Conservation (phyloP, 2,113 vertebrate genomes). For the Lagopus leucura region DNA sequence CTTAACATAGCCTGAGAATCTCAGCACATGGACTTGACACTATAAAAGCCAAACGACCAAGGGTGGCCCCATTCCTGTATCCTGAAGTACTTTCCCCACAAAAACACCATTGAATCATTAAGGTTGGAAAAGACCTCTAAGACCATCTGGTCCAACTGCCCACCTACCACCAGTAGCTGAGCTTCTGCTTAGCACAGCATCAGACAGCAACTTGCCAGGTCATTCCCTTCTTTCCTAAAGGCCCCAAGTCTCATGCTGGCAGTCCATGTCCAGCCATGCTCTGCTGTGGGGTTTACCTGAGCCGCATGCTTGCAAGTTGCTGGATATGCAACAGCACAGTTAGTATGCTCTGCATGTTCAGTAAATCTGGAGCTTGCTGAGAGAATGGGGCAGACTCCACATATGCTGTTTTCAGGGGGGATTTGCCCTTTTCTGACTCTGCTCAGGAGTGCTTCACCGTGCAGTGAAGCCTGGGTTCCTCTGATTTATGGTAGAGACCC, state of each 20-base stretch:
- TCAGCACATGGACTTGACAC: neutral
- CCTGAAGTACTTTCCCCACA: neutral
- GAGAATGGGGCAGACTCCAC: neutral
- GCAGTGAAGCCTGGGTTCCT: neutral
- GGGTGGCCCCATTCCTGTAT: neutral
- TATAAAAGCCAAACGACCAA: neutral
- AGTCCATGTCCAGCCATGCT: neutral
- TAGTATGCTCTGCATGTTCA: neutral
- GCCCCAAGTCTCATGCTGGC: rapidly evolving
- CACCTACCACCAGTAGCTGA: too few species aligned
- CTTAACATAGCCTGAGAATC: neutral
- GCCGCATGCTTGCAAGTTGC: neutral
- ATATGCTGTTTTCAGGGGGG: neutral
- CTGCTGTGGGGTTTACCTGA: rapidly evolving
- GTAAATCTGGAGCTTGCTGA: neutral
- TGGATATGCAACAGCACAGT: neutral
- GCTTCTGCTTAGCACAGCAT: neutral
- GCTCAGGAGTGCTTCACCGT: neutral
- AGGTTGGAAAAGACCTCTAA: too few species aligned
- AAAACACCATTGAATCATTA: neutral
- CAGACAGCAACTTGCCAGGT: neutral
- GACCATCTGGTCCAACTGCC: too few species aligned
- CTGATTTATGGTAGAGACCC: neutral
- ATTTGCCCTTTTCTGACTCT: neutral
- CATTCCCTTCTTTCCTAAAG: neutral